A percentile compares a stretch with the other conserved stretches of the same genome.
Evolutionary conservation across 2,797 vertebrate genomes (phyloP).

Genomic region (Notamacropus eugenii): DNA sequence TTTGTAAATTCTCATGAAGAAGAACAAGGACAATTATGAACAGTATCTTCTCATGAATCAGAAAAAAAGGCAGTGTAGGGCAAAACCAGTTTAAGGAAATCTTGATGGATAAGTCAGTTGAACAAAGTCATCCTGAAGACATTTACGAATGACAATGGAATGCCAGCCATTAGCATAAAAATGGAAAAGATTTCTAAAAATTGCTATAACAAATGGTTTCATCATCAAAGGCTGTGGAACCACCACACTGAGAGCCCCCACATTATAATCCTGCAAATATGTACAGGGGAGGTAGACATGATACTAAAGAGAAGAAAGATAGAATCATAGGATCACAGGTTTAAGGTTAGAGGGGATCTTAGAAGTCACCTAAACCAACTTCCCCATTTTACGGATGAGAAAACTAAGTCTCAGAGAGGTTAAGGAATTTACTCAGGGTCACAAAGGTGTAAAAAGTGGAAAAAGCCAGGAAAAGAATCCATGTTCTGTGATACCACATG

Average conservation of each 20-base stretch:
- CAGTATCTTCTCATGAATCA: neutral
- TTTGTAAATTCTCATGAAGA: neutral
- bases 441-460: neutral
- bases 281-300: neutral
- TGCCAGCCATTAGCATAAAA: neutral
- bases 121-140: neutral
- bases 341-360: neutral
- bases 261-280: neutral
- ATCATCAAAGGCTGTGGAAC: neutral
- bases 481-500: no score
- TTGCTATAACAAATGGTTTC: neutral
- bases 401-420: neutral
- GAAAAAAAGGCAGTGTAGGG: accelerated
- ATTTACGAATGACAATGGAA: neutral
- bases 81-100: neutral
- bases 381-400: no score
- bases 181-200: neutral
- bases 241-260: neutral
- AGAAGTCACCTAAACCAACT: neutral
- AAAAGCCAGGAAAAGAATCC: no score
- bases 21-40: neutral
- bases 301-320: neutral
- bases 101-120: neutral
- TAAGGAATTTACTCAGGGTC: neutral
- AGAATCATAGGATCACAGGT: neutral